Evolutionary conservation across 2,113 vertebrate species (phyloP).

Genomic region (Triplophysa dalaica): DNA sequence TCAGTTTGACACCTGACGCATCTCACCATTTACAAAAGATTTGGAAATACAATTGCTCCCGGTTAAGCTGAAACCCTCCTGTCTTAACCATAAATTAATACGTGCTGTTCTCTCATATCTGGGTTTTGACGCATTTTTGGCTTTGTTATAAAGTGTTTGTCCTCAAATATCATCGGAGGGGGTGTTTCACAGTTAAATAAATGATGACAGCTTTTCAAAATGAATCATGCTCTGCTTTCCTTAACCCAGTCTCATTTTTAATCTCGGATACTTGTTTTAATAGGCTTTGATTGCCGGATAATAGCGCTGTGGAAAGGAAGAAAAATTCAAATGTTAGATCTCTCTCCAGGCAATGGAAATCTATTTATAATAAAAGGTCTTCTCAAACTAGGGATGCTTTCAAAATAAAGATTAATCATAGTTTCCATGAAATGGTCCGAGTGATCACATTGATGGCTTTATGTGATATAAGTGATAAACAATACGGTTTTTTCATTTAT

Average conservation of each 20-base stretch:
- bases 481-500: background rate
- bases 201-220: constrained; percentile 53
- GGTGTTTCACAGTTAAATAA: constrained; percentile 57
- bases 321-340: constrained; percentile 57
- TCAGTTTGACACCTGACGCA: background rate
- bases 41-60: constrained; percentile 29
- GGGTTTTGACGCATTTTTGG: constrained; percentile 18
- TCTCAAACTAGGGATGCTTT: constrained; percentile 70
- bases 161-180: constrained; percentile 25
- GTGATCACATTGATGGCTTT: constrained; percentile 57
- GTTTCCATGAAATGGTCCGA: constrained; percentile 67
- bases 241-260: constrained; percentile 45
- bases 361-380: constrained; percentile 71
- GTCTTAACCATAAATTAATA: constrained; percentile 6
- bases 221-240: constrained; percentile 41
- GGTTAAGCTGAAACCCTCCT: constrained; percentile 23
- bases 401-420: constrained; percentile 75
- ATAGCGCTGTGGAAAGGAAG: background rate
- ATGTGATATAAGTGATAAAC: constrained; percentile 64
- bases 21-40: background rate
- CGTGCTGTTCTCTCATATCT: background rate
- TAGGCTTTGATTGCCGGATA: constrained; percentile 50
- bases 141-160: constrained; percentile 37
- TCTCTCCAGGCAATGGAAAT: constrained; percentile 57
- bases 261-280: constrained; percentile 51